Conservation (phyloP, 2,888 invertebrate species). For the Caenorhabditis sp. region DNA sequence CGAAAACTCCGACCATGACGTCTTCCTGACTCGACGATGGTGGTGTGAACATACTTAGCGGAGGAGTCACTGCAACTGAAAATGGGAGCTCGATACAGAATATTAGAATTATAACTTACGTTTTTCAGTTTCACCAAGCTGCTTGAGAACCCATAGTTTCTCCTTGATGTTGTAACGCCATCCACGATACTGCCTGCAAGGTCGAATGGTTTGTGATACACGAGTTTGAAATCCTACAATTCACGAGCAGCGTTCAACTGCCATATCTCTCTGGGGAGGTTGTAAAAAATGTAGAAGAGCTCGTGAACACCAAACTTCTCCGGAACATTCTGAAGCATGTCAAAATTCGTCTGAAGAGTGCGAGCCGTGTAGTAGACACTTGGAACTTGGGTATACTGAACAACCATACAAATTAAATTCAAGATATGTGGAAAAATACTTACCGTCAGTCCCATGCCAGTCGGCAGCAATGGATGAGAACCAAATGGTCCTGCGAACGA, state of each 20-base stretch:
- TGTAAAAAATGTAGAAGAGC: conserved; percentile 65
- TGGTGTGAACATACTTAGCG: conserved; percentile 25
- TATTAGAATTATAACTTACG: conserved; percentile 10
- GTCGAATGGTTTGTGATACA: background rate
- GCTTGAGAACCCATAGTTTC: conserved; percentile 51
- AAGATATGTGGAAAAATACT: background rate
- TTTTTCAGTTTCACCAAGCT: conserved; percentile 35
- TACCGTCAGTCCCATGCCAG: conserved; percentile 38
- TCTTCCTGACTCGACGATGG: conserved; percentile 22
- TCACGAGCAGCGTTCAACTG: conserved; percentile 63
- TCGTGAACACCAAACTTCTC: conserved; percentile 55
- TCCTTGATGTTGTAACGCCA: conserved; percentile 58
- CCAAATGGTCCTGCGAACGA: conserved; percentile 58
- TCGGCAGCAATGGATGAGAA: conserved; percentile 23
- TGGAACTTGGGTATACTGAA: conserved; percentile 50
- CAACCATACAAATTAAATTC: background rate
- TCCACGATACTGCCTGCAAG: conserved; percentile 54
- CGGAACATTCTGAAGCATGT: conserved; percentile 50
- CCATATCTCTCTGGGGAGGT: conserved; percentile 59
- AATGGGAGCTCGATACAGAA: background rate
- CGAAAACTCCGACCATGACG: conserved; percentile 41
- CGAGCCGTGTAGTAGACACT: conserved; percentile 56
- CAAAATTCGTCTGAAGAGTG: conserved; percentile 36
- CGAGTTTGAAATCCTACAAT: conserved; percentile 29
- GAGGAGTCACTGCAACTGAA: conserved; percentile 1